Base-by-base conservation (phyloP, 1,140 invertebrate species). In the Drosophila sp. region DNA sequence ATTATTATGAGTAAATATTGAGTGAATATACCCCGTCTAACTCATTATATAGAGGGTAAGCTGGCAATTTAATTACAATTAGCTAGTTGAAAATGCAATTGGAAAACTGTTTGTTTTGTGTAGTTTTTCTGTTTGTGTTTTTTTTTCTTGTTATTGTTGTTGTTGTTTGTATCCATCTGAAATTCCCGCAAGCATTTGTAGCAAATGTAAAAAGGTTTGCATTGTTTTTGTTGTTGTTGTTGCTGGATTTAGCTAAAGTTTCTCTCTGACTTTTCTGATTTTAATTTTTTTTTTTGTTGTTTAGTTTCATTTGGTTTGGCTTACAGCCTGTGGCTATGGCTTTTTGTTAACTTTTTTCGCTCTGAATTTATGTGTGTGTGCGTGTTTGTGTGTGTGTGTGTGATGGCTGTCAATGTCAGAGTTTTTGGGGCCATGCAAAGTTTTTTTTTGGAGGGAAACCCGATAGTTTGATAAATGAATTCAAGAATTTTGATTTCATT, bases 11-110 rank as follows among this genome's bases (percentile, higher is more conserved):
- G 3, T 10, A 8, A 4, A 4, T 11, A 10, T 50, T 17, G 17
- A 17, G 3, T 10, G 35, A 4, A 4, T 11, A 10, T 50, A 50
- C 23, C 23, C 44, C 27, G 8, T 47, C 8, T 7, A 3, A 3
- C 6, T 17, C 23, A 3, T 8, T 25, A n/a, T 25, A 8, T 17
- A 10, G 5, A 23, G 44, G 17, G 17, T 23, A 17, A 7, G 35
- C 11, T 17, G 41, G 29, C 60, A 76, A 76, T 70, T 76, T 76
- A 76, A 76, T 76, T 75, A 76, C 73, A 76, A 76, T 76, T 76
- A 76, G 72, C 55, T 76, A 11, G 27, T 38, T 30, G 40, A 44
- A 62, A 44, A 44, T 41, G 41, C 35, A 62, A 47, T 44, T 62
- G 41, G 41, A 4, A 30, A 64, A 64, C 29, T 50, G 61, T 38